A percentile compares a stretch with the other conserved stretches of the same genome.
These are phyloP conservation scores for Hofmannophila pseudospretella DNA, from an alignment of 2,888 invertebrate genomes.

Conservation along the genomic window DNA sequence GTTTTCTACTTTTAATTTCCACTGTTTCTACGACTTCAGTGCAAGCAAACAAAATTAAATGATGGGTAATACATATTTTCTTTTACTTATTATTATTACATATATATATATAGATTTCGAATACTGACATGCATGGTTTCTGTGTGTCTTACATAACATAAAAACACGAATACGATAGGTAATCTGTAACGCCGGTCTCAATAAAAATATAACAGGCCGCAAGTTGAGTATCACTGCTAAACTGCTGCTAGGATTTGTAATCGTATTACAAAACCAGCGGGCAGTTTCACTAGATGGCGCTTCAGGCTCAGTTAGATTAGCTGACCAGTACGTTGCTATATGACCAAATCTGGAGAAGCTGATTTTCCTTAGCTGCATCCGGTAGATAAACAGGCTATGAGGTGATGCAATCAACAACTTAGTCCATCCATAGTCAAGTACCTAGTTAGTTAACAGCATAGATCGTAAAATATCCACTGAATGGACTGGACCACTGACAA, in stretches of 20 bases:
- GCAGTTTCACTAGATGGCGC: conserved; percentile 37
- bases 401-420: conserved; percentile 37
- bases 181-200: no score
- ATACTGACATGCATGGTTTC: no score
- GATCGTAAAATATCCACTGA: not conserved
- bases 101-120: no score
- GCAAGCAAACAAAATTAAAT: no score
- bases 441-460: not conserved
- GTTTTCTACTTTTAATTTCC: no score
- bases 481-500: not conserved
- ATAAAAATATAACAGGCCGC: not conserved
- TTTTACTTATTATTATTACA: no score
- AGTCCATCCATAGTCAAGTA: not conserved
- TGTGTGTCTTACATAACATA: no score
- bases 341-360: conserved; percentile 44
- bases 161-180: no score
- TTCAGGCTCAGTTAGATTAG: conserved; percentile 35
- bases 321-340: conserved; percentile 29
- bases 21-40: no score
- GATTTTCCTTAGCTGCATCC: conserved; percentile 50
- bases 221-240: not conserved
- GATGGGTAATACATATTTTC: no score
- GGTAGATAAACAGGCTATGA: conserved; percentile 30
- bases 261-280: conserved; percentile 27
- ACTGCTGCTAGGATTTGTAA: conserved; percentile 20